A percentile compares a stretch with the other conserved stretches of the same genome.
These are phyloP conservation scores for Pristiophorus japonicus DNA, from an alignment of 2,113 vertebrate genomes.

Conservation along the genomic window DNA sequence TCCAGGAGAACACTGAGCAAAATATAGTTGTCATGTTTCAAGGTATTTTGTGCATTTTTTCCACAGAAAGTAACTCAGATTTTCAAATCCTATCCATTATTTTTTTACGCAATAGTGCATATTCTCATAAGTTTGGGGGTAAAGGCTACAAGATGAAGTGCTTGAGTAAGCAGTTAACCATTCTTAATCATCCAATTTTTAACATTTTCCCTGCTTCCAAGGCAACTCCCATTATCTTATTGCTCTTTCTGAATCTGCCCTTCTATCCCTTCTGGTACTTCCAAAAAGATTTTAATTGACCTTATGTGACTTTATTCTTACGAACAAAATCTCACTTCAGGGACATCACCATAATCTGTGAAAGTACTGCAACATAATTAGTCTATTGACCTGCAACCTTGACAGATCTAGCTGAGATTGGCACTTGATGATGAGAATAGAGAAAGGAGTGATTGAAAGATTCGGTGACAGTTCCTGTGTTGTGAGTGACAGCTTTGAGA, in stretches of 20 bases:
- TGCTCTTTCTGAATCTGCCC: neutral
- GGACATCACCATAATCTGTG: neutral
- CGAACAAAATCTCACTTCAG: neutral
- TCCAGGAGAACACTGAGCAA: neutral
- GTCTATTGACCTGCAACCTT: neutral
- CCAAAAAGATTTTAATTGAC: neutral
- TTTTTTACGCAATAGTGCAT: neutral
- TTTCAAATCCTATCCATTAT: neutral
- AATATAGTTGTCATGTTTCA: neutral
- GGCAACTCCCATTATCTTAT: neutral
- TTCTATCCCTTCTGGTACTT: neutral
- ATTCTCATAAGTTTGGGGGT: neutral
- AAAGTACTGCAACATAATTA: neutral
- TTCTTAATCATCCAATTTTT: neutral
- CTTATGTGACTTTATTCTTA: neutral
- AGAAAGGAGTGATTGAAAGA: neutral
- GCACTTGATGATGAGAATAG: neutral
- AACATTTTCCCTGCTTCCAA: neutral
- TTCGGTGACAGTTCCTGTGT: neutral
- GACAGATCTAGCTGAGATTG: neutral
- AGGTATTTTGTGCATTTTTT: neutral
- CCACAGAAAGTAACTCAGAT: neutral
- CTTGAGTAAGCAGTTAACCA: too few relatives aligned
- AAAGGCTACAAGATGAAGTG: neutral
- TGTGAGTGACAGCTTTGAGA: constrained; percentile 9